These are phyloP conservation scores for Drosophila subobscura DNA, from an alignment of 1,140 invertebrate genomes.

Conservation along the genomic window DNA sequence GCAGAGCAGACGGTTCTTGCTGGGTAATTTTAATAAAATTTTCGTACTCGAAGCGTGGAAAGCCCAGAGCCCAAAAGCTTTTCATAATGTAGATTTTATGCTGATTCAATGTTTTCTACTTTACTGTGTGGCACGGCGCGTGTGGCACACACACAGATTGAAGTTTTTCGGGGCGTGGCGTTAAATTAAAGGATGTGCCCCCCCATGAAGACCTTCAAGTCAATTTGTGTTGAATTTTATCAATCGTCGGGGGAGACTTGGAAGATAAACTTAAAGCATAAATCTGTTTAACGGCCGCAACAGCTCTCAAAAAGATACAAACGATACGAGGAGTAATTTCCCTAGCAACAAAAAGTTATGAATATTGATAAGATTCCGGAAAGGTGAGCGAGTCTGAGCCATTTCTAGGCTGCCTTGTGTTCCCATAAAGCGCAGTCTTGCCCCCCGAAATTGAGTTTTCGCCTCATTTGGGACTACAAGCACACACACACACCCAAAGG, in stretches of 20 bases:
- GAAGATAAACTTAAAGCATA: conserved; percentile 43
- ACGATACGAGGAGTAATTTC: conserved; percentile 1
- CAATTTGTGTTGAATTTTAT: conserved; percentile 54
- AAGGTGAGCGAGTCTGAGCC: conserved; percentile 39
- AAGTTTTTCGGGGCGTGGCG: conserved; percentile 43
- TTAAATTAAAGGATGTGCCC: conserved; percentile 55
- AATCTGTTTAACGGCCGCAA: conserved; percentile 35
- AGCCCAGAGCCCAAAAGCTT: conserved; percentile 31
- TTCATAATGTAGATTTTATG: conserved; percentile 66
- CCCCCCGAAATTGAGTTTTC: conserved; percentile 52
- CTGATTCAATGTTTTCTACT: conserved; percentile 62
- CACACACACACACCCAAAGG: not conserved
- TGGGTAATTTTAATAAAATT: conserved; percentile 62
- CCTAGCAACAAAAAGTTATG: conserved; percentile 43
- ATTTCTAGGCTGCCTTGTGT: conserved; percentile 30
- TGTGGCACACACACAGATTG: conserved; percentile 46
- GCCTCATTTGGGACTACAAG: conserved; percentile 56
- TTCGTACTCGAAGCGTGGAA: conserved; percentile 58
- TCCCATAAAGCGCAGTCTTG: conserved; percentile 32
- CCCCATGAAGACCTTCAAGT: not conserved
- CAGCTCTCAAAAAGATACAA: conserved; percentile 14
- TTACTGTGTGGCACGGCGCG: conserved; percentile 26
- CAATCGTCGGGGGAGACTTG: conserved; percentile 43
- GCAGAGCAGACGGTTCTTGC: no score
- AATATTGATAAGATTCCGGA: conserved; percentile 55